Base-by-base conservation (phyloP, 2,888 invertebrate genomes). In the Drosophila tripunctata region DNA sequence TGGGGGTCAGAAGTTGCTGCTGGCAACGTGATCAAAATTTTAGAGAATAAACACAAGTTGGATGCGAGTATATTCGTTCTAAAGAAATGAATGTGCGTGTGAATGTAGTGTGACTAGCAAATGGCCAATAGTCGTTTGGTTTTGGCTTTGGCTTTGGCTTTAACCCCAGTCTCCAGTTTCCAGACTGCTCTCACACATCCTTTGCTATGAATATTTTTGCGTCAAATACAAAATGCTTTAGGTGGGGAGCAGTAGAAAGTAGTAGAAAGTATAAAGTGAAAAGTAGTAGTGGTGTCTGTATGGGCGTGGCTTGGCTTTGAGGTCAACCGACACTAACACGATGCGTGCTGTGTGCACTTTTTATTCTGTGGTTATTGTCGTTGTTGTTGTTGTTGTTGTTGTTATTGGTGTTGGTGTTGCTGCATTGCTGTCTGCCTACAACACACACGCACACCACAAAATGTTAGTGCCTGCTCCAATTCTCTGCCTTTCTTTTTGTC, bases 391-490 rank as follows among this genome's bases (percentile, higher is more conserved):
- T 21, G 56, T 62, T 63, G 24, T 44, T 54, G 33, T 52, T 60
- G 33, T 62, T 63, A 22, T 44, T 54, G 33, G 48, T 60, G 33
- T 57, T 43, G 58, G 45, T 56, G 51, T 12, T 55, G 54, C n/a
- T 44, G 56, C 15, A 21, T 17, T 24, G 57, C 24, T 31, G 73
- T 36, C 70, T 81, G 82, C 57, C 65, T 65, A 65, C 62, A 63
- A 81, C 82, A 81, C n/a, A n/a, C n/a, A n/a, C n/a, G n/a, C n/a
- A n/a, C 40, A 60, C 83, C 79, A 71, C 79, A 87, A 71, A 87
- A 75, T 61, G 65, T 51, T 67, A 60, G 63, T 57, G 38, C 38
- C 43, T 63, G 31, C 56, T 47, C 52, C 31, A 33, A 47, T 50
- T 43, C 35, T 63, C 19, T 43, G 40, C 45, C 35, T 48, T 60